These are phyloP conservation scores for Piprites chloris DNA, from an alignment of 2,113 vertebrate genomes.

Conservation along the genomic window DNA sequence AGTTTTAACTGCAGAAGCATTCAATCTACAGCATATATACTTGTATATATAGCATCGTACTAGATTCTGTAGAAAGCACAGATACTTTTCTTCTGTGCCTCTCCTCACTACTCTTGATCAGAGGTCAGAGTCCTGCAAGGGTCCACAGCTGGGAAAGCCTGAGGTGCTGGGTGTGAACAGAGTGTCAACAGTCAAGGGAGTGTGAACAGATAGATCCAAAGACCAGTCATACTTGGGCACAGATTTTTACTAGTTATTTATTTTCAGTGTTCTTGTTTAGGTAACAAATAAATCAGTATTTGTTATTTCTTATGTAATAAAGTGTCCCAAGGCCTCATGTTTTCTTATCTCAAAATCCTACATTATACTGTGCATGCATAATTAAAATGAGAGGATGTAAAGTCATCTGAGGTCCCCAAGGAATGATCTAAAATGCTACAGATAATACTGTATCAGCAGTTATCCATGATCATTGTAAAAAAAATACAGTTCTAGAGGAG, in stretches of 20 bases:
- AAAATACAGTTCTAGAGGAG: neutral
- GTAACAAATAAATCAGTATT: neutral
- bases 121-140: neutral
- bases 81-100: neutral
- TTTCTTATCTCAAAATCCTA: neutral
- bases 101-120: neutral
- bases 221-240: neutral
- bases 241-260: neutral
- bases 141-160: neutral
- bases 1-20: neutral
- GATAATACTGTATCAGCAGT: conserved; percentile 11
- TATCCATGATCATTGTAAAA: conserved; percentile 27
- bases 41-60: too few species aligned
- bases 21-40: neutral
- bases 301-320: neutral
- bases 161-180: neutral
- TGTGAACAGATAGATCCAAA: neutral
- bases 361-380: neutral
- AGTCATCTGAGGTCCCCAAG: neutral
- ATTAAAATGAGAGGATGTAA: neutral
- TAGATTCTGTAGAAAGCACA: neutral
- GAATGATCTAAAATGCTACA: neutral
- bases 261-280: neutral
- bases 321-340: neutral
- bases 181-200: neutral